Evolutionary conservation across 2,888 invertebrate genomes (phyloP).

Genomic region (Pyrrhosoma nymphula): DNA sequence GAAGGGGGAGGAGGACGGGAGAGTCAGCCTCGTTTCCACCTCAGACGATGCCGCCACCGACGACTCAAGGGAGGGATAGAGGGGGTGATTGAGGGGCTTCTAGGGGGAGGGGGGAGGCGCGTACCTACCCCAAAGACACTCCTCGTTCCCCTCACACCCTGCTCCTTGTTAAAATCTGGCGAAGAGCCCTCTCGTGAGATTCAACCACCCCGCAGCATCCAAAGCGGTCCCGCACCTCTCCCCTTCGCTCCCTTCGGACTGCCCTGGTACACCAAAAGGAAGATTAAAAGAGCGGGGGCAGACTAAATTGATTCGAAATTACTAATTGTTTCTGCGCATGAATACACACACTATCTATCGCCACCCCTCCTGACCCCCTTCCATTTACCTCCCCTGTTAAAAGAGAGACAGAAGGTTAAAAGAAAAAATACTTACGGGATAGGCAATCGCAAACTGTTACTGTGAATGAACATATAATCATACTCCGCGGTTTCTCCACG

Average conservation of each 20-base stretch:
- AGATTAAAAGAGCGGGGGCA: too few relatives aligned
- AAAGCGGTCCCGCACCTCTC: not conserved
- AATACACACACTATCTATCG: too few relatives aligned
- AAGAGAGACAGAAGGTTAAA: too few relatives aligned
- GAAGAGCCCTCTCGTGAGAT: slow-evolving; percentile 12
- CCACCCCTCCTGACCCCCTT: too few relatives aligned
- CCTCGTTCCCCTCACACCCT: not conserved
- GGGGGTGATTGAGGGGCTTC: not conserved
- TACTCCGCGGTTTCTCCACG: too few relatives aligned
- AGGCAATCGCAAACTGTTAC: too few relatives aligned
- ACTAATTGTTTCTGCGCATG: too few relatives aligned
- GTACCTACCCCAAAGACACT: not conserved
- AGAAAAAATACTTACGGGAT: too few relatives aligned
- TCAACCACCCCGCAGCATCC: not conserved
- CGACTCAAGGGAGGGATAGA: not conserved
- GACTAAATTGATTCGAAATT: too few relatives aligned
- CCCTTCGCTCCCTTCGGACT: not conserved
- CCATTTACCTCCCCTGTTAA: too few relatives aligned
- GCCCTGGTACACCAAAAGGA: not conserved
- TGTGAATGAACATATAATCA: too few relatives aligned
- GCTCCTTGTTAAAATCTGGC: slow-evolving; percentile 57
- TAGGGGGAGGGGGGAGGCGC: not conserved
- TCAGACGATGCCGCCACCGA: slow-evolving; percentile 32
- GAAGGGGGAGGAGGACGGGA: not conserved
- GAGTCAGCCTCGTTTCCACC: slow-evolving; percentile 16